These are phyloP conservation scores for Tetrapedia diversipes DNA, from an alignment of 2,888 invertebrate genomes.

Conservation along the genomic window DNA sequence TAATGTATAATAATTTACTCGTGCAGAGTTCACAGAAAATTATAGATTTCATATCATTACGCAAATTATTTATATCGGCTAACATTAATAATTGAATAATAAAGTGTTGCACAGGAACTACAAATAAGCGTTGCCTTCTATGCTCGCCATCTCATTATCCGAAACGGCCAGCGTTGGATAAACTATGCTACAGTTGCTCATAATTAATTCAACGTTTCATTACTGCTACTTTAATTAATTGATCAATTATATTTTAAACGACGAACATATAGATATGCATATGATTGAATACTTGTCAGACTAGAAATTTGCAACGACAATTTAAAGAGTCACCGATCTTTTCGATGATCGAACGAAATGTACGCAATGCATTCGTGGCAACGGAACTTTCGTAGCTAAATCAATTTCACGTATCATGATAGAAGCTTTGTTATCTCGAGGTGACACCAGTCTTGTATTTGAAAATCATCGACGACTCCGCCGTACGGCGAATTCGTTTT, in stretches of 20 bases:
- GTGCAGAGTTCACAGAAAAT: too few species aligned
- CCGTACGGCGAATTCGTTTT: constrained; percentile 47
- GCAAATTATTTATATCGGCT: too few species aligned
- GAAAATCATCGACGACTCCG: constrained; percentile 14
- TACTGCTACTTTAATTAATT: background rate
- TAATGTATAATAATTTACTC: too few species aligned
- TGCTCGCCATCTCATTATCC: background rate
- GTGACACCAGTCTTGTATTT: constrained; percentile 2
- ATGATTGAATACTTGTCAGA: too few species aligned
- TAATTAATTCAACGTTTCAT: background rate
- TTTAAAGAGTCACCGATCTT: background rate
- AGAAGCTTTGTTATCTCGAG: constrained; percentile 20
- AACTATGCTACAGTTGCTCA: background rate
- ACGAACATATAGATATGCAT: background rate
- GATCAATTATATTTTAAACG: background rate
- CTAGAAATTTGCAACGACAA: background rate
- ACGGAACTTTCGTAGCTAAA: constrained; percentile 4
- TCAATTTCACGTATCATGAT: constrained; percentile 1
- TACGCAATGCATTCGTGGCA: background rate
- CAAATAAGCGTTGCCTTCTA: too few species aligned
- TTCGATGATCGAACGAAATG: background rate
- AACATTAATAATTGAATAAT: too few species aligned
- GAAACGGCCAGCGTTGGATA: background rate
- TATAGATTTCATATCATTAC: too few species aligned
- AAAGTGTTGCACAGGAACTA: background rate